A percentile compares a stretch with the other conserved stretches of the same genome.
Evolutionary conservation across 1,140 invertebrate genomes (phyloP).

Genomic region (Rhynchophorus ferrugineus): DNA sequence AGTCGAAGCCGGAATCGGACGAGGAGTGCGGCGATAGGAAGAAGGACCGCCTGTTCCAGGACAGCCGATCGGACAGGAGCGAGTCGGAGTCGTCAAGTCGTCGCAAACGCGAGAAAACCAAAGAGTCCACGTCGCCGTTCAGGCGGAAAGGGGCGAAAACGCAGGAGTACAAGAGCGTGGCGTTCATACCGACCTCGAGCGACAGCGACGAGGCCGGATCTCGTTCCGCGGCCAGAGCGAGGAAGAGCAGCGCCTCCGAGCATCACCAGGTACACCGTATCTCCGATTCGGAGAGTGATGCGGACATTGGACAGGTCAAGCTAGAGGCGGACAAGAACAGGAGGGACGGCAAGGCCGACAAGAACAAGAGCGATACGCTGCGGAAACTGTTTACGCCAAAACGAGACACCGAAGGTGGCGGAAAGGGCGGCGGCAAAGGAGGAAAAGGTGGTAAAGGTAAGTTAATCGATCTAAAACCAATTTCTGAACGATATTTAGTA

Average conservation of each 20-base stretch:
- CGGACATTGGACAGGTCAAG: conserved; percentile 5
- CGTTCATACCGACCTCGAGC: conserved; percentile 34
- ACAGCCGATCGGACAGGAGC: conserved; percentile 19
- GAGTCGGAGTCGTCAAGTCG: conserved; percentile 15
- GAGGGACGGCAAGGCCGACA: conserved; percentile 52
- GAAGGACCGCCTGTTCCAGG: conserved; percentile 28
- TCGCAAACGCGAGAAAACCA: conserved; percentile 27
- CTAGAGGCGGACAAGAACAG: conserved; percentile 45
- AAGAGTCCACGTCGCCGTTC: conserved; percentile 32
- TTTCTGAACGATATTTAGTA: too few relatives aligned
- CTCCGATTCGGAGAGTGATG: conserved; percentile 24
- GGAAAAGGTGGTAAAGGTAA: conserved; percentile 48
- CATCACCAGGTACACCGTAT: conserved; percentile 11
- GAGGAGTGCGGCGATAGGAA: conserved; percentile 34
- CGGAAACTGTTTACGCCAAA: conserved; percentile 55
- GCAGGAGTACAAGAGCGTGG: conserved; percentile 28
- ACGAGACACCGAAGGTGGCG: conserved; percentile 37
- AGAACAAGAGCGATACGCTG: conserved; percentile 63
- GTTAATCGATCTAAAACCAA: too few relatives aligned
- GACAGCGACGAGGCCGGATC: conserved; percentile 35
- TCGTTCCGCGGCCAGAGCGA: conserved; percentile 2
- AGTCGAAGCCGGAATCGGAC: conserved; percentile 26
- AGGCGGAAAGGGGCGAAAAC: conserved; percentile 28
- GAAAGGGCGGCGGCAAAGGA: conserved; percentile 50
- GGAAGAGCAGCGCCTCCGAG: conserved; percentile 3